A percentile compares a stretch with the other conserved stretches of the same genome.
Conservation (phyloP, 2,113 vertebrate genomes). For the Delphinus delphis region DNA sequence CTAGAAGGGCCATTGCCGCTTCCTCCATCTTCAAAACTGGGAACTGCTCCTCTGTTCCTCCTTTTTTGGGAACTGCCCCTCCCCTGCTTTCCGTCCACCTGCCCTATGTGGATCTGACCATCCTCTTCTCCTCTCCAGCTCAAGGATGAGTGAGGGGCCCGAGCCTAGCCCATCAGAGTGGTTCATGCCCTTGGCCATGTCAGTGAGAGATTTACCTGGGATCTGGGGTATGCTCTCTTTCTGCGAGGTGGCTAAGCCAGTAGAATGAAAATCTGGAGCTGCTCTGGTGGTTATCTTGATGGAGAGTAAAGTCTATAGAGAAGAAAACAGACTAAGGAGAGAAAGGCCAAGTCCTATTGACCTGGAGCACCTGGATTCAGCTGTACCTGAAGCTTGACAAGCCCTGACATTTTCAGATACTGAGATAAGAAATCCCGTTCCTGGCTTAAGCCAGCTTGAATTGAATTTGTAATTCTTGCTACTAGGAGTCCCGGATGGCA, state of each 20-base stretch:
- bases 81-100: not conserved
- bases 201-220: not conserved
- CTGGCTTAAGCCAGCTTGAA: not conserved
- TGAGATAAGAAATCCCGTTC: not conserved
- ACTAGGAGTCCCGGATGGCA: not conserved
- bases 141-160: too few relatives aligned
- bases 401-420: not conserved
- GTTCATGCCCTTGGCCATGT: not conserved
- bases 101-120: not conserved
- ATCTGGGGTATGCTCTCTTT: accelerated
- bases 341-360: not conserved
- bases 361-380: not conserved
- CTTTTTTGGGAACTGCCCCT: not conserved
- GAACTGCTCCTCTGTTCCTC: not conserved
- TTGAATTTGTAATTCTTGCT: not conserved
- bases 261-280: not conserved
- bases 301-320: not conserved
- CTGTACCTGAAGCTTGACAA: not conserved
- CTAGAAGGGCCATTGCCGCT: accelerated
- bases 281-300: not conserved
- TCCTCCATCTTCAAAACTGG: not conserved
- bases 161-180: not conserved
- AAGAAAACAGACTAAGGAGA: not conserved
- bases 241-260: not conserved
- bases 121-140: not conserved